Base-by-base conservation (phyloP, 1,140 invertebrate species). In the Aphaenogaster floridana region DNA sequence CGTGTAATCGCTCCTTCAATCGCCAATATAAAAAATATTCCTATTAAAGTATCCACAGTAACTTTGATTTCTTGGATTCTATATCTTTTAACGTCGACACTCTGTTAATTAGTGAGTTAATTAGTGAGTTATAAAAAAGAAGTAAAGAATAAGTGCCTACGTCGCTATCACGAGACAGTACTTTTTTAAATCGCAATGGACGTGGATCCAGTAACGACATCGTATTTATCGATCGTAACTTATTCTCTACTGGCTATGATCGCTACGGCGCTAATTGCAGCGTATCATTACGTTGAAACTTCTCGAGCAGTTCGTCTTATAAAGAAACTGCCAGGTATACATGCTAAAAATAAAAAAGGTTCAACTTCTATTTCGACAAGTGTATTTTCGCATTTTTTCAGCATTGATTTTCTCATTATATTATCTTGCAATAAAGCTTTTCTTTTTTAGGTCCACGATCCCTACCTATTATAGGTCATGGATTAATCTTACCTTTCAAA, bases 391-490 rank as follows among this genome's bases (percentile, higher is more conserved):
- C 17, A 11, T 15, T 64, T 17, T 1, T 0, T 66, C 36, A 42
- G 34, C 3, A 66, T 6, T 66, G 63, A 63, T 66, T 71, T 80
- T 28, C 28, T 28, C 28, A 28, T 28, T 28, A 1, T 28, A 28
- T 28, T 28, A 28, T 28, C 28, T 28, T 28, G 28, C 0, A 57
- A 39, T 45, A 71, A 71, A 28, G 28, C 28, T 76, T 84, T 54
- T 64, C 21, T 76, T 21, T 91, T 88, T 71, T 42, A 95, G 95
- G 93, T 13, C 95, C 95, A 50, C 90, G 79, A 8, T 88, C 94
- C 0, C 8, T 97, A 11, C 97, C 97, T 0, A 91, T 97, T 45
- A 91, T 97, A 61, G 97, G 97, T 48, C 97, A 97, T 90, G 96
- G 96, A 0, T 94, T 96, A 6, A 6, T 96, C 21, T 0, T 21